Percentiles rank a stretch among this genome's conserved stretches.
Conservation (phyloP, 2,797 vertebrate genomes). For the Tachyglossus aculeatus region DNA sequence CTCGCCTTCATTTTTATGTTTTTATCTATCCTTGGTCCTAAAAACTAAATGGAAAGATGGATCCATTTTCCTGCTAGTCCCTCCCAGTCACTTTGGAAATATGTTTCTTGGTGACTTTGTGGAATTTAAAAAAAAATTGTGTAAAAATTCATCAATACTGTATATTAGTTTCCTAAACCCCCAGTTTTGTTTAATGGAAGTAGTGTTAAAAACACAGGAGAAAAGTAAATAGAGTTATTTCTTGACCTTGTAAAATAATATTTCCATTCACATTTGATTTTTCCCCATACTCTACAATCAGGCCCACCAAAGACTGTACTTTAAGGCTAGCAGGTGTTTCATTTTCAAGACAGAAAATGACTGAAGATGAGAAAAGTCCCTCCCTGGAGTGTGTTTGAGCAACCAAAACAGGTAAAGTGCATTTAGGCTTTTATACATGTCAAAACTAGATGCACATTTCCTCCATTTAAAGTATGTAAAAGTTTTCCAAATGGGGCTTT, state of each 20-base stretch:
- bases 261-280: constrained; percentile 19
- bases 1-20: constrained; percentile 14
- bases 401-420: constrained; percentile 53
- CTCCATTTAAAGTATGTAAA: constrained; percentile 63
- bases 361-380: constrained; percentile 53
- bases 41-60: not conserved
- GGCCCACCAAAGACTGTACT: constrained; percentile 16
- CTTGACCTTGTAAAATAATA: not conserved
- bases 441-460: constrained; percentile 31
- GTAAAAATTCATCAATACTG: constrained; percentile 37
- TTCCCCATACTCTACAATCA: constrained; percentile 8
- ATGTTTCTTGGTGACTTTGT: constrained; percentile 18
- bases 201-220: constrained; percentile 50
- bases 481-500: constrained; percentile 67
- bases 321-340: constrained; percentile 27
- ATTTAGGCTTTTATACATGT: constrained; percentile 37
- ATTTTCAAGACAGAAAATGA: constrained; percentile 42
- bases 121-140: not conserved
- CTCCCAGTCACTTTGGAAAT: constrained; percentile 15
- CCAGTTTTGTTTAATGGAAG: constrained; percentile 54
- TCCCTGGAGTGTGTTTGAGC: constrained; percentile 21
- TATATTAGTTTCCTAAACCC: constrained; percentile 36
- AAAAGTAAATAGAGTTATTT: constrained; percentile 1
- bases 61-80: not conserved
- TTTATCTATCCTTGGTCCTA: not conserved